Base-by-base conservation (phyloP, 2,797 vertebrate genomes). In the Enteromius anoplus region DNA sequence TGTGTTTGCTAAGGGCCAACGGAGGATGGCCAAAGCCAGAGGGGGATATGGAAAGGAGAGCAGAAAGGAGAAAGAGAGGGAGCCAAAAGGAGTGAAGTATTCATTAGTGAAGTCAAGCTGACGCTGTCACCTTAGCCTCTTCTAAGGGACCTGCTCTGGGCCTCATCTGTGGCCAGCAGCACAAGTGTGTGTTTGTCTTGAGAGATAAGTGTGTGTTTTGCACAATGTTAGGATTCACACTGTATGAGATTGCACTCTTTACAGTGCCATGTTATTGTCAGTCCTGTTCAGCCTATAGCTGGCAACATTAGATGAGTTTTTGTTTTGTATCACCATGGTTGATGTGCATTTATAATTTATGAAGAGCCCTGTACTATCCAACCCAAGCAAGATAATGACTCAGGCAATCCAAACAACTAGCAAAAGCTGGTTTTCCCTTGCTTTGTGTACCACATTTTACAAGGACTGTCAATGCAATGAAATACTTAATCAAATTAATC, bases 21-120 rank as follows among this genome's bases (percentile, higher is more conserved):
- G 92, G 76, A 82, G 51, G 65, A 90, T 82, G 85, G 86, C 80
- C 71, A 82, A 75, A 34, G 40, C 69, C 47, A 69, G 58, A 29
- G 85, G 85, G 79, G 29, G 11, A 8, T 68, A 45, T 53, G 72
- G 47, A 72, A 81, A 77, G 78, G 45, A 86, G 60, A 86, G 58
- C 78, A 87, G 40, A 68, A 40, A 66, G 89, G 90, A 91, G 93
- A 91, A 91, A 87, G 87, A 89, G 88, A 91, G 89, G 89, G 88
- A 88, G 92, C 93, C 88, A 90, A 91, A 69, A 87, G 91, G 91
- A 93, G 92, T 93, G 93, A 95, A 93, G 93, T 92, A 92, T 95
- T 95, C 93, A 95, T 95, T 95, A 95, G 93, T 90, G 91, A 92
- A 95, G 93, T 93, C 92, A 93, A 95, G 93, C 92, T 94, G 94